phyloP scores from a whole-genome alignment of 2,888 invertebrate genomes.

The Andrena praecox region DNA sequence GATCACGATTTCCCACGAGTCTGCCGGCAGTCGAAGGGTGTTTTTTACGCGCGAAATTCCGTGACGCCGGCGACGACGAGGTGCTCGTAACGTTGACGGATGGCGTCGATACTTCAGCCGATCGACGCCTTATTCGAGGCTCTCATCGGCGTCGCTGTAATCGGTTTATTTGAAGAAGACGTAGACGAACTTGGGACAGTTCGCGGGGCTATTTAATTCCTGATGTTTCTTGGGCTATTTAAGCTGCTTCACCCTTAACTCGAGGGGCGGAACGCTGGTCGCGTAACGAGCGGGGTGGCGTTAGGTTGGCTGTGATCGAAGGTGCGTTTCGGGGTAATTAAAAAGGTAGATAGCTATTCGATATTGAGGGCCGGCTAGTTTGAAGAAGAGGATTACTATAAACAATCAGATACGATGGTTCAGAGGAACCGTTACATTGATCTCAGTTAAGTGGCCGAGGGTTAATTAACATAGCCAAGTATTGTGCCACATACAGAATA shows the following conservation, averaged over 20 bases:
- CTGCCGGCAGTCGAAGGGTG: conserved; percentile 5
- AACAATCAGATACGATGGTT: neutral
- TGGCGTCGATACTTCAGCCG: conserved; percentile 26
- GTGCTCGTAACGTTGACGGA: conserved; percentile 32
- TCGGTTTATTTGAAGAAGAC: conserved; percentile 18
- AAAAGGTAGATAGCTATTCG: neutral
- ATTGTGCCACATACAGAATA: conserved; percentile 32
- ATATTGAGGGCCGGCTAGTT: neutral
- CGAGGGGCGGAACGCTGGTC: no score
- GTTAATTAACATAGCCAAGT: conserved; percentile 36
- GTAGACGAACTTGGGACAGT: conserved; percentile 4
- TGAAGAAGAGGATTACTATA: neutral
- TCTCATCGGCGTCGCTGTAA: conserved; percentile 18
- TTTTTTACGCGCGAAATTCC: conserved; percentile 29
- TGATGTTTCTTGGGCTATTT: neutral
- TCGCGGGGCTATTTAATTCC: conserved; percentile 2
- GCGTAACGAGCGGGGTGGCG: no score
- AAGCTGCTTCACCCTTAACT: no score
- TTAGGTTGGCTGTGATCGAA: no score
- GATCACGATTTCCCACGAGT: conserved; percentile 62
- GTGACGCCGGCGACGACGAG: conserved; percentile 9
- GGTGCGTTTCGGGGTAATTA: no score
- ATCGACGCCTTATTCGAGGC: conserved; percentile 26
- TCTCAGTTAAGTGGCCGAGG: neutral
- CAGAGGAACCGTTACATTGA: neutral